These are phyloP conservation scores for Diadumene lineata DNA, from an alignment of 92 coral and sea anemone species.

Conservation along the genomic window DNA sequence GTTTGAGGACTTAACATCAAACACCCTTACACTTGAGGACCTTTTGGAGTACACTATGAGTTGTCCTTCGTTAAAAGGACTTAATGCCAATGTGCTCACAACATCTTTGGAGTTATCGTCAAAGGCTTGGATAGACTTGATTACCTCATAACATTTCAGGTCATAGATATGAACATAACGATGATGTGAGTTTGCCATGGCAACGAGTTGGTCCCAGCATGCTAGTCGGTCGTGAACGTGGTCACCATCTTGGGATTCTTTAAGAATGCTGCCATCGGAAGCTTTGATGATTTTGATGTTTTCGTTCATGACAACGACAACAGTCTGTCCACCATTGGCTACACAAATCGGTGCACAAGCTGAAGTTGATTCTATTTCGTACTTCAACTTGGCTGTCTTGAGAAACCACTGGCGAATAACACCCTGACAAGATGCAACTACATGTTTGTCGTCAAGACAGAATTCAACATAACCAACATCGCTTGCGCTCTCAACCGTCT, in stretches of 20 bases:
- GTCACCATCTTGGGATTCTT: slow-evolving; percentile 74
- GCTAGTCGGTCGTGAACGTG: slow-evolving; percentile 70
- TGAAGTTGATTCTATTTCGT: slow-evolving; percentile 64
- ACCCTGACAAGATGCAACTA: slow-evolving; percentile 79
- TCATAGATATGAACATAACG: slow-evolving; percentile 74
- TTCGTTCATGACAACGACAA: slow-evolving; percentile 59
- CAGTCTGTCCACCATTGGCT: slow-evolving; percentile 56
- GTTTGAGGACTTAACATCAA: slow-evolving; percentile 72
- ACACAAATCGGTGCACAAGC: slow-evolving; percentile 56
- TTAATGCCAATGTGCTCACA: slow-evolving; percentile 66
- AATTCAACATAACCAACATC: slow-evolving; percentile 66
- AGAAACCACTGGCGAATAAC: slow-evolving; percentile 84
- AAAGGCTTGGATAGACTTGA: slow-evolving; percentile 70
- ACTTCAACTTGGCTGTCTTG: slow-evolving; percentile 62
- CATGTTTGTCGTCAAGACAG: slow-evolving; percentile 74
- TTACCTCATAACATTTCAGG: slow-evolving; percentile 51
- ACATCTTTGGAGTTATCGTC: slow-evolving; percentile 72
- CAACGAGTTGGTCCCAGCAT: slow-evolving; percentile 68
- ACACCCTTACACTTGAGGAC: slow-evolving; percentile 81
- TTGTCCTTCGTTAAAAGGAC: slow-evolving; percentile 92
- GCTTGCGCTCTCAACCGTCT: slow-evolving; percentile 62
- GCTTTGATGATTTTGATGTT: slow-evolving; percentile 61
- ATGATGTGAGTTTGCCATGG: slow-evolving; percentile 63
- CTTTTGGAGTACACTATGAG: slow-evolving; percentile 69
- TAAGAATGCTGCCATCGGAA: slow-evolving; percentile 65